Conservation (phyloP, 2,888 invertebrate species). For the Eupithecia abbreviata region DNA sequence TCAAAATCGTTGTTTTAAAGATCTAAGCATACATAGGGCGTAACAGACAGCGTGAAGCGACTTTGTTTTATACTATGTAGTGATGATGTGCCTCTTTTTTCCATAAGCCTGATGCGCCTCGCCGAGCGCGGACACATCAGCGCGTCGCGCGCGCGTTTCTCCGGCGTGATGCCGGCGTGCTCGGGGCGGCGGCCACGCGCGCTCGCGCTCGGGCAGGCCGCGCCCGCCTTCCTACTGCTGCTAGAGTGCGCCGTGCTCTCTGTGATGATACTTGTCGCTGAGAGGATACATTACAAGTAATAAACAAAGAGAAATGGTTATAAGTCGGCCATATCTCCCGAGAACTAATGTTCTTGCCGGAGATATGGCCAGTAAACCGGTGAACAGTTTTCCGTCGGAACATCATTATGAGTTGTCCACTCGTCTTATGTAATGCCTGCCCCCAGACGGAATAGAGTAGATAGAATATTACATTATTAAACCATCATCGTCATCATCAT, state of each 20-base stretch:
- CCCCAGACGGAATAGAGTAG: too few relatives aligned
- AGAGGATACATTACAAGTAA: slow-evolving; percentile 38
- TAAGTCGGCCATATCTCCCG: not conserved
- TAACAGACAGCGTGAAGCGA: too few relatives aligned
- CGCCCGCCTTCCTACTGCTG: slow-evolving; percentile 71
- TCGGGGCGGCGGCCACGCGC: slow-evolving; percentile 71
- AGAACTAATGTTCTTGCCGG: too few relatives aligned
- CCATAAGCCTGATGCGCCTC: slow-evolving; percentile 66
- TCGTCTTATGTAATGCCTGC: too few relatives aligned
- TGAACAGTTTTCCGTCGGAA: not conserved
- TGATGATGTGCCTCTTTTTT: not conserved
- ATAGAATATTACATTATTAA: too few relatives aligned
- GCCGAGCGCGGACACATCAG: slow-evolving; percentile 68
- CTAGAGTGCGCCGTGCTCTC: slow-evolving; percentile 53
- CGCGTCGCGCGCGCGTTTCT: slow-evolving; percentile 58
- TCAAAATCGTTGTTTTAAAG: too few relatives aligned
- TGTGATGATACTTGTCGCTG: slow-evolving; percentile 54
- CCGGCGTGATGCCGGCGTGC: slow-evolving; percentile 61
- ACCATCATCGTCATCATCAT: too few relatives aligned
- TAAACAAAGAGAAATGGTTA: not conserved
- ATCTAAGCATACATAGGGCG: too few relatives aligned
- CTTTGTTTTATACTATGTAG: too few relatives aligned
- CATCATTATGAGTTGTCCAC: not conserved
- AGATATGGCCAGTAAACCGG: too few relatives aligned
- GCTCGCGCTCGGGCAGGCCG: slow-evolving; percentile 73